Conservation (phyloP, 2,888 invertebrate species). For the Pinctada fucata region DNA sequence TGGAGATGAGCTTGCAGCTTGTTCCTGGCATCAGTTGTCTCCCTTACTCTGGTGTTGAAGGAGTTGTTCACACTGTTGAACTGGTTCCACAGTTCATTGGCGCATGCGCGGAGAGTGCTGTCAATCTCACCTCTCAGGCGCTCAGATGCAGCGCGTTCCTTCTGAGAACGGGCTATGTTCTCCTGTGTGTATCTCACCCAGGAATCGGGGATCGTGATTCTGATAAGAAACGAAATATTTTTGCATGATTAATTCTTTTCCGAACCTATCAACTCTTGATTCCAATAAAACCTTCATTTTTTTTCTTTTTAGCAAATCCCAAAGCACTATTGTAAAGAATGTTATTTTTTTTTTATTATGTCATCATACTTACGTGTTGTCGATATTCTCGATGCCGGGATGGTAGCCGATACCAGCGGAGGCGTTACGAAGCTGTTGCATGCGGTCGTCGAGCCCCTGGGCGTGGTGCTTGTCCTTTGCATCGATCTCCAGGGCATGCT, state of each 20-base stretch:
- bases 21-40: slow-evolving; percentile 75
- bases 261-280: too few species aligned
- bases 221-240: slow-evolving; percentile 62
- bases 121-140: slow-evolving; percentile 75
- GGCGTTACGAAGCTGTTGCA: slow-evolving; percentile 74
- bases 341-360: too few species aligned
- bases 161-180: slow-evolving; percentile 76
- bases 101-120: slow-evolving; percentile 72
- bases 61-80: slow-evolving; percentile 77
- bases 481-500: slow-evolving; percentile 91
- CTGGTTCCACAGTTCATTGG: slow-evolving; percentile 77
- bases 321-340: too few species aligned
- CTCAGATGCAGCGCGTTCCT: slow-evolving; percentile 75
- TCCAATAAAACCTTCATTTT: too few species aligned
- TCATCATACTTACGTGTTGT: slow-evolving; percentile 73
- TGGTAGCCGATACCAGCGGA: slow-evolving; percentile 74
- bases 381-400: slow-evolving; percentile 75
- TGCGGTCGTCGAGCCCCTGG: slow-evolving; percentile 76
- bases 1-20: slow-evolving; percentile 76
- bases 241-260: too few species aligned
- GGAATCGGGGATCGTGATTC: slow-evolving; percentile 83
- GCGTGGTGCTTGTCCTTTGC: slow-evolving; percentile 92
- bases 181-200: slow-evolving; percentile 77
- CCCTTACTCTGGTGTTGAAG: slow-evolving; percentile 74
- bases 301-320: too few species aligned